Base-by-base conservation (phyloP, 1,140 invertebrate genomes). In the Carcinoscorpius rotundicauda region DNA sequence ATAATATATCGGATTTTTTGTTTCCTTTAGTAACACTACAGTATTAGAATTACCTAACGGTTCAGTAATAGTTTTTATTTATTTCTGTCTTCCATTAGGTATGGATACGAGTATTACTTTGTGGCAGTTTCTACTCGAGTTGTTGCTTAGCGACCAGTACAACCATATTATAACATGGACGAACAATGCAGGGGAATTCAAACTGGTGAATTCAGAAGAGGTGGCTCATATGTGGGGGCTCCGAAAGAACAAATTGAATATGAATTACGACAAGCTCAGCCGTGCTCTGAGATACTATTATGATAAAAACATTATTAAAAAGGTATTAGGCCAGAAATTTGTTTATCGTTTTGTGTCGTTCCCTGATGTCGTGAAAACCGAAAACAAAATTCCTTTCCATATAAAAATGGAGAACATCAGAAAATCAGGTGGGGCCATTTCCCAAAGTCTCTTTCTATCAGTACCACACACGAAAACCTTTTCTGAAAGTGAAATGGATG, bases 251-350 rank as follows among this genome's bases (percentile, higher is more conserved):
- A 86, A 86, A 70, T 83, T 82, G 56, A 86, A 86, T 72, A 86
- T 86, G 85, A 86, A 86, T 74, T 86, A 86, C 73, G 85, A 86
- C 73, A 86, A 86, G 74, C 78, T 86, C 62, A 83, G 81, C 66
- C 73, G 85, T 52, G 85, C 85, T 6, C 75, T 86, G 5, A 74
- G 85, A 3, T 86, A 86, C 73, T 86, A 86, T 71, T 86, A 86
- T 71, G 84, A 86, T 72, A 86, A 86, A 71, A 82, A 84, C 68
- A 86, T 86, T 65, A 84, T 86, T 69, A 79, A 81, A 66, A 86
- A 86, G 73, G 84, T 86, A 2, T 76, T 84, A 53, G 84, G 84
- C 10, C 85, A 86, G 70, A 81, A 81, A 67, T 81, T 81, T 72
- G 80, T 81, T 3, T 81, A 81, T 69, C 77, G 78, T 64, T 80